Evolutionary conservation across 2,113 vertebrate genomes (phyloP), one percentile per base, ranked within the genome.

Genomic region (Catharus minimus): DNA sequence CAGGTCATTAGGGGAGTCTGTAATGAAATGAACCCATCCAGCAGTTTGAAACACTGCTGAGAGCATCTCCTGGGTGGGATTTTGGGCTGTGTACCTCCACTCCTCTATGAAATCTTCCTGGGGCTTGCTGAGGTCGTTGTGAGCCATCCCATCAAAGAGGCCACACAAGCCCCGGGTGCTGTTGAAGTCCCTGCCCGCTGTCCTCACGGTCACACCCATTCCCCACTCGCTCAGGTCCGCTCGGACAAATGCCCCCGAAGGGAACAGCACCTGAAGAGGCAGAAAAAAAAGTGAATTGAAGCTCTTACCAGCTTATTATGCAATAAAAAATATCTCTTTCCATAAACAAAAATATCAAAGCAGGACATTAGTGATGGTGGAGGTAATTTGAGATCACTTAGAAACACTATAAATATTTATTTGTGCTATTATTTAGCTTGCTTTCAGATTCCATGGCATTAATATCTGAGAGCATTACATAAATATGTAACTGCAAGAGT

Each of bases 161-260:
- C 97, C 97, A 5, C 98, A 97, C 75, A 97, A 97, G 12, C 97
- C 98, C 71, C n/a, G 92, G 5, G 98, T 98, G 75, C 90, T 95
- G 74, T 97, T 93, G 89, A 97, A 98, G 97, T 98, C 97, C 1
- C 94, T 91, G 53, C 97, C 95, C 0, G 94, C 97, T 1, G 74
- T 95, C 52, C 97, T 97, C 67, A 97, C 90, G 0, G 96, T 97
- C 83, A 98, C 61, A 18, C 97, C 98, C 97, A 98, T 97, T 90
- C 97, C 97, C 98, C 97, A 96, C 41, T 97, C 93, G 0, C 94
- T 93, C 33, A 98, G 27, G 55, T 98, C 97, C 1, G 95, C 98
- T 89, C 96, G 88, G 71, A 98, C 96, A 86, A 98, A 98, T 1
- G 97, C 97, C 60, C 97, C 98, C 0, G 98, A 98, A 16, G 97